Base-by-base conservation (phyloP, 2,888 invertebrate species). In the Dioctria rufipes region DNA sequence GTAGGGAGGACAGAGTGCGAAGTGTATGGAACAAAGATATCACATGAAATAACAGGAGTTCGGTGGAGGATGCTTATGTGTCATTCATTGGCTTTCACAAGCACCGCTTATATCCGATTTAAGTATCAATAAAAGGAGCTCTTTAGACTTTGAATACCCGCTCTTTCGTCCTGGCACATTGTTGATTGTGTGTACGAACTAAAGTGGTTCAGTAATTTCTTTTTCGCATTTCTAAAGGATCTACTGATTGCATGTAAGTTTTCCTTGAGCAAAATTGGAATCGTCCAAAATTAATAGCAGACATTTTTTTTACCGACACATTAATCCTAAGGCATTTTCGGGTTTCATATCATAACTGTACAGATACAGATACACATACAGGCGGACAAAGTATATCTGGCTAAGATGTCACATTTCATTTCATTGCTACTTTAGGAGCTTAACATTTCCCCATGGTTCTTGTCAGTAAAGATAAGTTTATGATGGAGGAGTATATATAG, bases 71-170 rank as follows among this genome's bases (percentile, higher is more conserved):
- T 49, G 77, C 78, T 65, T 79, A 77, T 77, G 80, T 69, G 77
- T 78, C 66, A 81, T 81, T 81, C 81, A 81, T 81, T 63, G 80
- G 66, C 40, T 69, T 71, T 25, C 43, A 71, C 60, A 71, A 81
- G 80, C 69, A 78, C 71, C 81, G 78, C 81, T 81, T 71, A 58
- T 65, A 63, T 73, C n/a, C 78, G 80, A 39, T 63, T 81, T 80
- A 81, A 81, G 81, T 78, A 54, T 61, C 81, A 81, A 81, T 81
- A 80, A 81, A 81, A 65, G 69, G 65, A 54, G n/a, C 49, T 66
- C 40, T 66, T 78, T 42, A 73, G 73, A 73, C 73, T 73, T 54
- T 58, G 43, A 60, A 60, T 60, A 73, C 43, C 11, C 58, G 37
- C 42, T 69, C 60, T 60, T 25, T 25, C 25, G 25, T 25, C 25